These are phyloP conservation scores for Coracopsis vasa DNA, from an alignment of 2,113 vertebrate genomes.

Conservation along the genomic window DNA sequence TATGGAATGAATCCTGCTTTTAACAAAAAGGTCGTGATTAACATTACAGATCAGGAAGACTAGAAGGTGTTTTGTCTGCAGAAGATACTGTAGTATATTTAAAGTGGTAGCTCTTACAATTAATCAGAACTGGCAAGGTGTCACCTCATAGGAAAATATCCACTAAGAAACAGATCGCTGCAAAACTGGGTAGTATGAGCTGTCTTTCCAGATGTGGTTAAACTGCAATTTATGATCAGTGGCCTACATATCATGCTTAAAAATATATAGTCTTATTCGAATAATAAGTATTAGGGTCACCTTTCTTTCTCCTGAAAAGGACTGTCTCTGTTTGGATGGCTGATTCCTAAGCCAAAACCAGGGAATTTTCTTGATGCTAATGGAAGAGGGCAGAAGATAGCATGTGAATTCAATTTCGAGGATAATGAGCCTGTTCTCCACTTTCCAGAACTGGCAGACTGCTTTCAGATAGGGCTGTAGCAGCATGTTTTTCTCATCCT, in stretches of 20 bases:
- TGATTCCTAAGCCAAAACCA: conserved; percentile 32
- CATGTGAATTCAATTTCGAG: conserved; percentile 44
- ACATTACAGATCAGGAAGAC: not conserved
- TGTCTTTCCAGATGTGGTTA: conserved; percentile 31
- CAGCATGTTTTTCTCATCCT: conserved; percentile 38
- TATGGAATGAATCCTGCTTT: not conserved
- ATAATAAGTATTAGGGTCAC: conserved; percentile 32
- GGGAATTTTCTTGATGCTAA: conserved; percentile 49
- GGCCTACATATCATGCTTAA: conserved; percentile 45
- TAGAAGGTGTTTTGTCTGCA: not conserved
- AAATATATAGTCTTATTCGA: not conserved
- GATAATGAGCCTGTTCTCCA: conserved; percentile 42
- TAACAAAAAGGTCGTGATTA: not conserved
- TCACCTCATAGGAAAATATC: not conserved
- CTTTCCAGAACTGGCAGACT: conserved; percentile 19
- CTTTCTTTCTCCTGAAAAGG: conserved; percentile 14
- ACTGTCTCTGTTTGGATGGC: not conserved
- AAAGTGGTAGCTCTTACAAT: not conserved
- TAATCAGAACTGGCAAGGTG: conserved; percentile 24
- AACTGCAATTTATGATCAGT: conserved; percentile 19
- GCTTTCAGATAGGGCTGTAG: conserved; percentile 30
- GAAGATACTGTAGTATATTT: not conserved
- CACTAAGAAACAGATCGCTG: not conserved
- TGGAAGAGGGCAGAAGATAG: conserved; percentile 33
- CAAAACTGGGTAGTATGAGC: conserved; percentile 15